Evolutionary conservation across 2,888 invertebrate species (phyloP).

Genomic region (Torymus auratus): DNA sequence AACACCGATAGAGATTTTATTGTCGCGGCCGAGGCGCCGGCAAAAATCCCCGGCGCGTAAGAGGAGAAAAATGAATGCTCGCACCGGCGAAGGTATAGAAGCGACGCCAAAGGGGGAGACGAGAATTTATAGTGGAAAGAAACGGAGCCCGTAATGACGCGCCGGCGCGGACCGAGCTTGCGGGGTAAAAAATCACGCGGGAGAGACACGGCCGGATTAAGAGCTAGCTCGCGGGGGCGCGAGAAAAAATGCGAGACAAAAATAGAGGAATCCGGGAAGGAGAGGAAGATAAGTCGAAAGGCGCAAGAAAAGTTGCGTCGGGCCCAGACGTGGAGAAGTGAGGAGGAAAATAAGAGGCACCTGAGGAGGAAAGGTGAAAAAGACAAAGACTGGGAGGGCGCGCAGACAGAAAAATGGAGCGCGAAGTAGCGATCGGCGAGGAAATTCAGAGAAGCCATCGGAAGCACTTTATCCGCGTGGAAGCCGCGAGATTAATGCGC

Average conservation of each 20-base stretch:
- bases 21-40: neutral
- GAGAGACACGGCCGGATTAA: conserved; percentile 12
- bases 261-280: conserved; percentile 1
- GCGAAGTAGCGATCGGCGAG: conserved; percentile 47
- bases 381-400: too few relatives aligned
- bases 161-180: neutral
- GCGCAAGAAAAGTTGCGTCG: conserved; percentile 17
- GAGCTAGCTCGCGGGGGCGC: neutral
- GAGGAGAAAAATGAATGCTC: conserved; percentile 14
- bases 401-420: conserved; percentile 41
- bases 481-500: conserved; percentile 66
- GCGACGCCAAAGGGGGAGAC: neutral
- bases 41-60: neutral
- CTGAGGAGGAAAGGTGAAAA: conserved; percentile 2
- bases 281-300: conserved; percentile 19
- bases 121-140: conserved; percentile 24
- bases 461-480: conserved; percentile 67
- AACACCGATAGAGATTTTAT: conserved; percentile 50
- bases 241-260: conserved; percentile 11
- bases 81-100: neutral
- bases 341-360: neutral
- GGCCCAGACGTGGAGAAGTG: neutral
- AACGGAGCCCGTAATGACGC: conserved; percentile 12
- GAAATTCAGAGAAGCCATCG: conserved; percentile 58
- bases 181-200: neutral